phyloP scores from a whole-genome alignment of 2,797 vertebrate genomes.

The Chaunax sp. region DNA sequence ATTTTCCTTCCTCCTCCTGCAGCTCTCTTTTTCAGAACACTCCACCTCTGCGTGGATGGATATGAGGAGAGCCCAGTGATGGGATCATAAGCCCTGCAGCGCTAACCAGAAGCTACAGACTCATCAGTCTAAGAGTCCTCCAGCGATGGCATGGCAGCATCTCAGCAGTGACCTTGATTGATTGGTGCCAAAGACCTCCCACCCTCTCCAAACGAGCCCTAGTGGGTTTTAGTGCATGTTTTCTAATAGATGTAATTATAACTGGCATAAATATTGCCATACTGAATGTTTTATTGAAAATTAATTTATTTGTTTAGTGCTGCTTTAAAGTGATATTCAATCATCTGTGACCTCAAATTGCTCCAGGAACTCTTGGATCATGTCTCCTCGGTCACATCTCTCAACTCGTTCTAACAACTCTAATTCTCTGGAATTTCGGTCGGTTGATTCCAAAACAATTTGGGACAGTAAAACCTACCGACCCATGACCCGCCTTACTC shows the following conservation, averaged over 20 bases:
- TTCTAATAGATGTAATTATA: slow-evolving; percentile 65
- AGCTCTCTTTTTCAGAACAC: slow-evolving; percentile 64
- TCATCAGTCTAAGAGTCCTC: slow-evolving; percentile 77
- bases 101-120: slow-evolving; percentile 61
- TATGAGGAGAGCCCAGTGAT: slow-evolving; percentile 30
- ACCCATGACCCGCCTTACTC: too few relatives aligned
- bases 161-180: slow-evolving; percentile 77
- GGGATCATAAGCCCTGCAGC: slow-evolving; percentile 57
- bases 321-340: slow-evolving; percentile 39
- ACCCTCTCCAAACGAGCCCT: slow-evolving; percentile 66
- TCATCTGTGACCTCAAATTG: slow-evolving; percentile 43
- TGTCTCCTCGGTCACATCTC: too few relatives aligned
- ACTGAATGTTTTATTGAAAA: slow-evolving; percentile 43
- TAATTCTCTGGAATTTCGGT: not conserved
- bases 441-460: too few relatives aligned
- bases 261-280: slow-evolving; percentile 56
- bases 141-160: slow-evolving; percentile 59
- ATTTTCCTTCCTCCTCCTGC: slow-evolving; percentile 50
- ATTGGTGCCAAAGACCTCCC: slow-evolving; percentile 66
- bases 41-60: slow-evolving; percentile 38
- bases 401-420: not conserved
- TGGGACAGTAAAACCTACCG: too few relatives aligned
- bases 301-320: slow-evolving; percentile 62
- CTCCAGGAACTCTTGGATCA: not conserved
- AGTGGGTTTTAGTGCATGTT: slow-evolving; percentile 71